Conservation (phyloP, 2,888 invertebrate genomes). For the Orthosia incerta region DNA sequence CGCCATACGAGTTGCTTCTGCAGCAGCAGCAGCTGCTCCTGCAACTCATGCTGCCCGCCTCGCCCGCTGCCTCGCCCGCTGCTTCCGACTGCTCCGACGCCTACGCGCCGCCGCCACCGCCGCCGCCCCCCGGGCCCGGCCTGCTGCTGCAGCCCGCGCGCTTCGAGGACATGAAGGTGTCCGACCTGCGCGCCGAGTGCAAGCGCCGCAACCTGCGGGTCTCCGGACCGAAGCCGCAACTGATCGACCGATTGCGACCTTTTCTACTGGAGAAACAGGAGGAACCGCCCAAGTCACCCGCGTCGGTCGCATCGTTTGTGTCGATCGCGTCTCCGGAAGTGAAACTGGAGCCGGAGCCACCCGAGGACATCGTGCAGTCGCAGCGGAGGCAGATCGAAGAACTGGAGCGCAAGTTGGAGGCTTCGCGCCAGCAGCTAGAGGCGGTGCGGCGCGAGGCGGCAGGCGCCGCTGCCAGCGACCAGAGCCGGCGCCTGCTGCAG, state of each 20-base stretch:
- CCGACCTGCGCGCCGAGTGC: constrained; percentile 97
- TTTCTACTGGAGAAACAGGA: constrained; percentile 90
- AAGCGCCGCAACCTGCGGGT: constrained; percentile 98
- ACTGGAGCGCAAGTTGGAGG: constrained; percentile 95
- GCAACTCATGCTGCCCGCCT: constrained; percentile 95
- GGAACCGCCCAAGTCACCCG: constrained; percentile 86
- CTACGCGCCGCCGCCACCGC: constrained; percentile 87
- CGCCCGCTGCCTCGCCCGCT: constrained; percentile 86
- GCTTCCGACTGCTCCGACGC: constrained; percentile 85
- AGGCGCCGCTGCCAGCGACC: constrained; percentile 87
- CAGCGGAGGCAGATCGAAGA: constrained; percentile 96
- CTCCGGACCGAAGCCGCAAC: constrained; percentile 98
- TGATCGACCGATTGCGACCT: constrained; percentile 97
- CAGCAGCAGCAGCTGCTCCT: constrained; percentile 98
- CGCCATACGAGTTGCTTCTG: constrained; percentile 97
- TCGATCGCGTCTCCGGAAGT: constrained; percentile 82
- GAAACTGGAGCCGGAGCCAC: constrained; percentile 82
- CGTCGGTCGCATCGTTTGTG: constrained; percentile 77
- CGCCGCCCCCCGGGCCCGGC: constrained; percentile 86
- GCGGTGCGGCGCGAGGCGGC: constrained; percentile 92
- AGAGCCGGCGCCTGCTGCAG: constrained; percentile 90
- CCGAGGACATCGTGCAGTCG: constrained; percentile 95
- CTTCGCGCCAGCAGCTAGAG: constrained; percentile 94
- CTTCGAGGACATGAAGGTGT: constrained; percentile 98
- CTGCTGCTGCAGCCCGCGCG: constrained; percentile 88